Percentiles rank a stretch among this genome's conserved stretches.
phyloP scores from a whole-genome alignment of 2,113 vertebrate genomes.

The Epinephelus moara region DNA sequence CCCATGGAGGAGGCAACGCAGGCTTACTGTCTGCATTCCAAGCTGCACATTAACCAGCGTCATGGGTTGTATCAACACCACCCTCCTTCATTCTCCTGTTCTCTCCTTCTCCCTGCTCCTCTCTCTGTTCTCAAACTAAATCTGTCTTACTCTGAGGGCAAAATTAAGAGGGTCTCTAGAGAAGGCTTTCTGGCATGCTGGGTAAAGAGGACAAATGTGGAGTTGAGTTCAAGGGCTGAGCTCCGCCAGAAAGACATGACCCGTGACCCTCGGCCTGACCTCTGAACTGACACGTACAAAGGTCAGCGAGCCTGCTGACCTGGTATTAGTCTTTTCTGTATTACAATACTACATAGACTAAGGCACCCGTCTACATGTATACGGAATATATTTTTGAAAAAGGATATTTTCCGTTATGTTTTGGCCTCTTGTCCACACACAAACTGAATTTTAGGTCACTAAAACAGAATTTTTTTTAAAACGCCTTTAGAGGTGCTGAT shows the following conservation, averaged over 20 bases:
- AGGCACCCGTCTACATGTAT: too few species aligned
- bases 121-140: conserved; percentile 51
- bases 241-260: conserved; percentile 56
- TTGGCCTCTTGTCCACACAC: too few species aligned
- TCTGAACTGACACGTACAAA: conserved; percentile 54
- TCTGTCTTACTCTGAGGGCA: conserved; percentile 46
- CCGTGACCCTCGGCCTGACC: conserved; percentile 55
- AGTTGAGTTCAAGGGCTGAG: conserved; percentile 74
- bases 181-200: conserved; percentile 53
- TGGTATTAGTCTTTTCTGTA: conserved; percentile 44
- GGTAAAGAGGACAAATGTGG: conserved; percentile 64
- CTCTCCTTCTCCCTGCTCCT: conserved; percentile 17
- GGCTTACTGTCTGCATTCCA: conserved; percentile 73
- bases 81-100: conserved; percentile 47
- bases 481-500: too few species aligned
- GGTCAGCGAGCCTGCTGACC: conserved; percentile 56
- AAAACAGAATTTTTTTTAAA: too few species aligned
- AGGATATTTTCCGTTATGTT: too few species aligned
- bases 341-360: conserved; percentile 31
- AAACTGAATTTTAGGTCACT: too few species aligned
- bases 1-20: conserved; percentile 63
- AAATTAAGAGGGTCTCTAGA: conserved; percentile 53
- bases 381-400: too few species aligned
- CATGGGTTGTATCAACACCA: conserved; percentile 73
- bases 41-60: conserved; percentile 78